phyloP scores from a whole-genome alignment of 2,113 vertebrate genomes.

The Oostethus manadensis region DNA sequence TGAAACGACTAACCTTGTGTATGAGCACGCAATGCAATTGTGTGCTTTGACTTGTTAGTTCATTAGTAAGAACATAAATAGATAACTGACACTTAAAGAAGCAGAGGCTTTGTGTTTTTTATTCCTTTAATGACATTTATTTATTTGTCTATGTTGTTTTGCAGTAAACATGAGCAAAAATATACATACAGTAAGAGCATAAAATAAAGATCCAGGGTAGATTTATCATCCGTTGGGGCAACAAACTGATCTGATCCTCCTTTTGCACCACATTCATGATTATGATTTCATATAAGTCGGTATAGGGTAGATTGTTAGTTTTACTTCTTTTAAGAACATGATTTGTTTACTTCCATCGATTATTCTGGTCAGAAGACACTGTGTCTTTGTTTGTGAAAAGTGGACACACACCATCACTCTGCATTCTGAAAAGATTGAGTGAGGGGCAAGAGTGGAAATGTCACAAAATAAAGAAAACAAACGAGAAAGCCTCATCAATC shows the following conservation, averaged over 20 bases:
- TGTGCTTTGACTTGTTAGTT: too few species aligned
- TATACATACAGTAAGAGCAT: slow-evolving; percentile 68
- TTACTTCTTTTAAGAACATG: neutral
- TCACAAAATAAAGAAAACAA: slow-evolving; percentile 18
- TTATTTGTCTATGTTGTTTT: slow-evolving; percentile 68
- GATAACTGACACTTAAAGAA: neutral
- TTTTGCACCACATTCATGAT: slow-evolving; percentile 33
- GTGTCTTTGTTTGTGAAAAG: neutral
- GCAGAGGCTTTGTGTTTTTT: slow-evolving; percentile 5
- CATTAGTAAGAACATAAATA: too few species aligned
- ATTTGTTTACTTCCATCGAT: slow-evolving; percentile 6
- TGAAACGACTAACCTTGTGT: too few species aligned
- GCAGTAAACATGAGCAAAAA: slow-evolving; percentile 72
- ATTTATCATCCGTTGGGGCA: slow-evolving; percentile 37
- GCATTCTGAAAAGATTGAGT: slow-evolving; percentile 14
- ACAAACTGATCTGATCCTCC: slow-evolving; percentile 26
- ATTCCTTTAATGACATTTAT: slow-evolving; percentile 69
- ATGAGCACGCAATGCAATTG: too few species aligned
- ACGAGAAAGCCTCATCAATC: slow-evolving; percentile 7
- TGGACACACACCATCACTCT: neutral
- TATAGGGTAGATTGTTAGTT: slow-evolving; percentile 1
- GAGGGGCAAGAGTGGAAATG: slow-evolving; percentile 16
- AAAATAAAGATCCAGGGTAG: slow-evolving; percentile 51
- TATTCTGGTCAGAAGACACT: neutral
- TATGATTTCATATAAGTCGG: slow-evolving; percentile 11